These are phyloP conservation scores for Psix sp. DNA, from an alignment of 1,140 invertebrate species.

Conservation along the genomic window DNA sequence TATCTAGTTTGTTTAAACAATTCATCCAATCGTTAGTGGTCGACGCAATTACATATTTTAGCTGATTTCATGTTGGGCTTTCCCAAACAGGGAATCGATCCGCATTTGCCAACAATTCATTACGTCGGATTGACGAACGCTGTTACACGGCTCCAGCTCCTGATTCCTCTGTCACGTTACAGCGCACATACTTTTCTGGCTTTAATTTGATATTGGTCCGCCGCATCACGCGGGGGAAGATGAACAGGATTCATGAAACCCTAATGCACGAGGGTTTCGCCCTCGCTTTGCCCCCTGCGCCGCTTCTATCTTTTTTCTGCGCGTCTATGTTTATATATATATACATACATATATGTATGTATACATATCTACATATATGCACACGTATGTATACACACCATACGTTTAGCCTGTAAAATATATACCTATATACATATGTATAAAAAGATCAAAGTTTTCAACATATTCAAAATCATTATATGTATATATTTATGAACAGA, in stretches of 20 bases:
- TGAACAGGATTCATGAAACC: constrained; percentile 68
- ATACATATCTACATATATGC: no score
- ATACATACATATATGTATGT: no score
- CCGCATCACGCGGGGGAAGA: constrained; percentile 55
- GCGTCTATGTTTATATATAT: no score
- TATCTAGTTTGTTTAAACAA: no score
- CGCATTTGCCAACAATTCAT: constrained; percentile 48
- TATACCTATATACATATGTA: no score
- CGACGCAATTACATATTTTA: constrained; percentile 22
- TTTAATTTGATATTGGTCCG: constrained; percentile 69
- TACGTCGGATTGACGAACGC: constrained; percentile 42
- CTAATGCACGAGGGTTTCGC: constrained; percentile 66
- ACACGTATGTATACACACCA: no score
- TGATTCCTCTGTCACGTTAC: constrained; percentile 56
- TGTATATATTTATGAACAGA: no score
- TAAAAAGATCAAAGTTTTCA: no score
- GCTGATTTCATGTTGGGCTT: constrained; percentile 16
- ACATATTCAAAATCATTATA: no score
- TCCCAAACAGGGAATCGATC: constrained; percentile 34
- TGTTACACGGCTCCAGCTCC: constrained; percentile 54
- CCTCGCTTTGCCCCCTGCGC: constrained; percentile 21
- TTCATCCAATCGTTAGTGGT: no score
- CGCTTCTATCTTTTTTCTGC: constrained; percentile 9
- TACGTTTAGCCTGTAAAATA: no score
- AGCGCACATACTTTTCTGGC: constrained; percentile 65